These are phyloP conservation scores for Drosophila sproati DNA, from an alignment of 1,140 invertebrate genomes.

Conservation along the genomic window DNA sequence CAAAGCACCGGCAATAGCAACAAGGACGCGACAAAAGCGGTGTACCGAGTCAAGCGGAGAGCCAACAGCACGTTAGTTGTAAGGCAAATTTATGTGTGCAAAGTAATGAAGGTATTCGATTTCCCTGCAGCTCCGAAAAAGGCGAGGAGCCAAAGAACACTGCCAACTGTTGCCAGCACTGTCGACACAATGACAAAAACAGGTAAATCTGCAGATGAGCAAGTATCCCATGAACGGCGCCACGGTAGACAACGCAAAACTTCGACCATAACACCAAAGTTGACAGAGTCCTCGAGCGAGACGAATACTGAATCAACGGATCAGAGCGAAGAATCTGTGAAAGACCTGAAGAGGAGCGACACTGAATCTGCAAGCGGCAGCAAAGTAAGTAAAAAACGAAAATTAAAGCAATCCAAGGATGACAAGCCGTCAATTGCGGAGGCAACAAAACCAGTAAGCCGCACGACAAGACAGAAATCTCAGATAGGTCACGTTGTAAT, in stretches of 20 bases:
- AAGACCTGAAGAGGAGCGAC: neutral
- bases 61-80: neutral
- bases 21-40: neutral
- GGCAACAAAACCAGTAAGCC: neutral
- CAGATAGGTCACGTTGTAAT: neutral
- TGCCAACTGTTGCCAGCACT: neutral
- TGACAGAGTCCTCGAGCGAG: neutral
- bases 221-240: neutral
- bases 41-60: neutral
- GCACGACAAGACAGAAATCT: neutral
- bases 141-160: neutral
- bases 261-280: neutral
- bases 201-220: neutral
- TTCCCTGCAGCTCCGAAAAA: conserved; percentile 12
- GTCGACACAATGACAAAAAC: neutral
- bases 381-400: neutral
- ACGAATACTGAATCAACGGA: neutral
- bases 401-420: neutral
- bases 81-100: neutral
- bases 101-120: neutral
- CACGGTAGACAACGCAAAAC: neutral
- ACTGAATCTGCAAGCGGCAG: neutral
- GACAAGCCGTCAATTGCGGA: neutral
- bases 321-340: neutral
- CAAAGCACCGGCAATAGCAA: neutral